Evolutionary conservation across 2,888 invertebrate species (phyloP), one percentile per base, ranked within the genome.

Genomic region (Druceiella hillmani): DNA sequence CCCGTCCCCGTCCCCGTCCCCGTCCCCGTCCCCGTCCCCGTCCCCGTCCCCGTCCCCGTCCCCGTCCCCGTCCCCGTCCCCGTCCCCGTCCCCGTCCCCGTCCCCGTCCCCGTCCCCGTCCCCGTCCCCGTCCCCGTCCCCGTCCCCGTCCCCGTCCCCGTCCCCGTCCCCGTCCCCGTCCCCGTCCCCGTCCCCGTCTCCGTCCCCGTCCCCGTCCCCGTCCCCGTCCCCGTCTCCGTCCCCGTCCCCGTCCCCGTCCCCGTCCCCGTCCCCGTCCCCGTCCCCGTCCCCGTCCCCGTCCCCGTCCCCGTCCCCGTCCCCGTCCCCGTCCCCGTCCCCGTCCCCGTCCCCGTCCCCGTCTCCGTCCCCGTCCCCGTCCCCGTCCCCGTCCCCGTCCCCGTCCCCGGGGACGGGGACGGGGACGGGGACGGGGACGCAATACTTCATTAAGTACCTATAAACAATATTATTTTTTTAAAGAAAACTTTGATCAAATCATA

Each of bases 311-410:
- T 33, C 1, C 44, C 36, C 36, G 58, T 52, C 3, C 34, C 37
- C 30, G 53, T 52, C 0, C 61, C 59, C 38, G 62, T 60, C 1
- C 63, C 62, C 7, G 57, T 58, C 39, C 55, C 53, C 25, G 46
- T 33, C 1, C 44, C 36, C 36, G 58, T 52, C 3, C 34, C 37
- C 30, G 53, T 52, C 0, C 61, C 59, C 38, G 62, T 60, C 1
- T 62, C 62, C 7, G 57, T 58, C 39, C 55, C 53, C 25, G 46
- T 33, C 1, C 44, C 36, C 36, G 58, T 52, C 3, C 34, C 37
- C 30, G 53, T 52, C 0, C 61, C 59, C 38, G 62, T 60, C 1
- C 63, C 62, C 7, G 57, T 58, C 39, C 55, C 53, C 25, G n/a
- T n/a, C n/a, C n/a, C n/a, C n/a, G n/a, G n/a, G n/a, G n/a, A n/a